Evolutionary conservation across 2,113 vertebrate species (phyloP), one percentile per base, ranked within the genome.

Genomic region (Perca fluviatilis): DNA sequence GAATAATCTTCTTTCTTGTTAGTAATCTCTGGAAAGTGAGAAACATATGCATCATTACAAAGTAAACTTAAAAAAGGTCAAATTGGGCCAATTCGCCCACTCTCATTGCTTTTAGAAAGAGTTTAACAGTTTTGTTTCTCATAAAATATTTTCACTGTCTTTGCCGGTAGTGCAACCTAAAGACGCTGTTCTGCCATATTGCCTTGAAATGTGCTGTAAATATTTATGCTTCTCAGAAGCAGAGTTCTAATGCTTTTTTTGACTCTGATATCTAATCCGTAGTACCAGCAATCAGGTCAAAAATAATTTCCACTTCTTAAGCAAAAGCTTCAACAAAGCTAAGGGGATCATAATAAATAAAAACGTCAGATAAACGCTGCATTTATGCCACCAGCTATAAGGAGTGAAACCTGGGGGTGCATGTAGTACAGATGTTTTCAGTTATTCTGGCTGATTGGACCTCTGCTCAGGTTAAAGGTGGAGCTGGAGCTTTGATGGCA

Each of bases 1-100:
- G 56, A 15, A 74, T 86, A 14, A 30, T 19, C 64, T 53, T 68
- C 73, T 73, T 60, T 64, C 50, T 43, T 25, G 43, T 53, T 65
- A 66, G 63, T 82, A 43, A 49, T 56, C 3, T 73, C n/a, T 46
- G 40, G 36, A 47, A 49, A 23, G 27, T 30, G 9, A 40, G 40
- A 40, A 40, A 40, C 40, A 40, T 40, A 2, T 40, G 40, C 9
- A 40, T 10, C 10, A 40, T 40, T 40, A 46, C 27, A 40, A 50
- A 56, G 43, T 57, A 27, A 79, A 54, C 13, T 23, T 27, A 25
- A 56, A 30, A 77, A 66, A 46, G 23, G 62, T 66, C 33, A 49
- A 2, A 36, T 30, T 54, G 5, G 51, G 7, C 56, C 40, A 40
- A 40, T 40, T 40, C 40, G 2, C 40, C 40, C 9, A 40, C 40